Base-by-base conservation (phyloP, 2,113 vertebrate species). In the Larimichthys polyactis region DNA sequence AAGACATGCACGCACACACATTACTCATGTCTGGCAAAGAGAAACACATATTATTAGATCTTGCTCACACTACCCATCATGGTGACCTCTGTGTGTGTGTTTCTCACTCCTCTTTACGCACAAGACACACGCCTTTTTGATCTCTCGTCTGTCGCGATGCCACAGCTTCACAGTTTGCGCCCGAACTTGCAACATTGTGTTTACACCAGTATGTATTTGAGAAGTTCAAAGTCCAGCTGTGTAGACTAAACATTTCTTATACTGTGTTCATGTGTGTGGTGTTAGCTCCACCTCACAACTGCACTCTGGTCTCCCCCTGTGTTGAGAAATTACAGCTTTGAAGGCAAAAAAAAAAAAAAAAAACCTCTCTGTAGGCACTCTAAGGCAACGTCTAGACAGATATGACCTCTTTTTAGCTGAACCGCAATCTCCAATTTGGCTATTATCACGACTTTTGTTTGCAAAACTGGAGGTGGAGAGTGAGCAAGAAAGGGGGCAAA, bases 211-310 rank as follows among this genome's bases (percentile, higher is more conserved):
- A 71, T 78, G 43, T 87, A 78, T 93, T 90, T 89, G 75, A 87
- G 83, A 64, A 49, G 48, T 78, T 84, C 66, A 78, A 79, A 79
- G 84, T 76, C 80, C 90, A 93, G 88, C 92, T 93, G 90, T 84
- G 90, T 75, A 94, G 94, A 94, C 94, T 95, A 93, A 95, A 94
- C 92, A 93, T 77, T 62, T 86, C 52, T 44, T 83, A 44, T 55
- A 15, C 51, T 65, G 68, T 85, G 77, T 88, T 77, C 19, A 36
- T 62, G 71, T 80, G 83, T 86, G 89, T 80, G 79, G 70, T 78
- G 82, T 82, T 67, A 8, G 71, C 76, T 76, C 66, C 62, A 83
- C 79, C 71, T 92, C 84, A 32, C 68, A 55, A 12, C 71, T 6
- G 17, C 62, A 19, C 32, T 78, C 79, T 1, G 60, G 24, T 40